A percentile compares a stretch with the other conserved stretches of the same genome.
phyloP scores from a whole-genome alignment of 2,113 vertebrate genomes.

The Spilogale gracilis region DNA sequence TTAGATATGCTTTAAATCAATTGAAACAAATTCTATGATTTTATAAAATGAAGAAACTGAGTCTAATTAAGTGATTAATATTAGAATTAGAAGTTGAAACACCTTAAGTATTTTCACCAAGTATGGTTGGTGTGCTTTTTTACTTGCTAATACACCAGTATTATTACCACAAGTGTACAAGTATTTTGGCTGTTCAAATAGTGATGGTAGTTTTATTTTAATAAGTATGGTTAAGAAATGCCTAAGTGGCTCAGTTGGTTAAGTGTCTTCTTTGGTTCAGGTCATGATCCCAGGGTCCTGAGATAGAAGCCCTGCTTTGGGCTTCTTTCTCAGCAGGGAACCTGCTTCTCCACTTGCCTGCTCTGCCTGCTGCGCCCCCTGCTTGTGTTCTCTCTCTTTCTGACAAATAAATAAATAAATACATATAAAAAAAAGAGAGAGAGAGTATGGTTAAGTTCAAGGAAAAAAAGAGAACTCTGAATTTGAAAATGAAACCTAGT shows the following conservation, averaged over 20 bases:
- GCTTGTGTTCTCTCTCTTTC: background rate
- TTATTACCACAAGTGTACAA: background rate
- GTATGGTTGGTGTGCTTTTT: background rate
- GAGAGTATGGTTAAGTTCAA: background rate
- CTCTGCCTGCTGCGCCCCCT: background rate
- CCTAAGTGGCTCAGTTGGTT: background rate
- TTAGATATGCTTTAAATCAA: background rate
- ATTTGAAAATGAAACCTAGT: background rate
- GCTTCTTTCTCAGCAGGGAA: background rate
- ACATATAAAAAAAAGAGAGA: background rate
- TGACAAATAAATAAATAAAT: background rate
- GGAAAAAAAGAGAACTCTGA: background rate
- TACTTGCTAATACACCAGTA: background rate
- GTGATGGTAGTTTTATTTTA: background rate
- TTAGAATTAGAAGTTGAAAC: background rate
- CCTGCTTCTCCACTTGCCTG: background rate
- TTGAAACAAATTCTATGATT: background rate
- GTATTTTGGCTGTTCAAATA: background rate
- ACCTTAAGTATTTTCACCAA: background rate
- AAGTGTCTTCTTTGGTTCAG: background rate
- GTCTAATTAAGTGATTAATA: background rate
- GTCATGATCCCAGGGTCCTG: background rate
- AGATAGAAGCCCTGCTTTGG: too few species aligned
- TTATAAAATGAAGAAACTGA: background rate
- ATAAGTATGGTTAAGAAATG: background rate